phyloP scores from a whole-genome alignment of 64 coral and sea anemone genomes.

The Acropora yongei region DNA sequence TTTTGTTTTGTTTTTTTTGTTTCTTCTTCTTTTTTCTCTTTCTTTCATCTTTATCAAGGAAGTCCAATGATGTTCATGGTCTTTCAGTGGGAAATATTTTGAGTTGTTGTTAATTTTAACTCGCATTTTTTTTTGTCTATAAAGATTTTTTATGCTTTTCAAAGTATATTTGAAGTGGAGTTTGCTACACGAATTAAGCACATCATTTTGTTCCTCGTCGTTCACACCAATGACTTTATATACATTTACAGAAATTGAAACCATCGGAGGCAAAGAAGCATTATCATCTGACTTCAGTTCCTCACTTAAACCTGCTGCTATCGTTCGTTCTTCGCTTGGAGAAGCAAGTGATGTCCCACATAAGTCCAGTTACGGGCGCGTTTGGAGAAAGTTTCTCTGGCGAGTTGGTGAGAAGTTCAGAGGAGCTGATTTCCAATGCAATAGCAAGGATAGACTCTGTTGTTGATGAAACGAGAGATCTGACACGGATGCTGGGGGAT shows the following conservation, averaged over 20 bases:
- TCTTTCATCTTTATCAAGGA: background rate
- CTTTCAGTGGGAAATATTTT: too few relatives aligned
- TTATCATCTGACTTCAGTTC: background rate
- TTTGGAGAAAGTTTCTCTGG: background rate
- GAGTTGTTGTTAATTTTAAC: too few relatives aligned
- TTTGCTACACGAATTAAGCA: too few relatives aligned
- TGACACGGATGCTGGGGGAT: conserved; percentile 8
- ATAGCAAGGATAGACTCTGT: conserved; percentile 38
- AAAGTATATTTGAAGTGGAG: too few relatives aligned
- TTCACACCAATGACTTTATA: background rate
- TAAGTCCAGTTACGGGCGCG: background rate
- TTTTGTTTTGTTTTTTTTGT: background rate
- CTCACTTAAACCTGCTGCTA: conserved; percentile 31
- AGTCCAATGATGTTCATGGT: too few relatives aligned
- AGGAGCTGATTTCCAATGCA: background rate
- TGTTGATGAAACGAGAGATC: conserved; percentile 15
- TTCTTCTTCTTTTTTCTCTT: background rate
- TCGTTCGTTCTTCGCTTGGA: conserved; percentile 13
- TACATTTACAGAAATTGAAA: conserved; percentile 22
- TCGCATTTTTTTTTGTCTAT: too few relatives aligned
- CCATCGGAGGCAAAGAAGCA: conserved; percentile 32
- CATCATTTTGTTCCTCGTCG: too few relatives aligned
- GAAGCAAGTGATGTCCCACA: background rate
- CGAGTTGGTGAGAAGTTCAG: conserved; percentile 12
- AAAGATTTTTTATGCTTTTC: too few relatives aligned